These are phyloP conservation scores for Sarcophaga variegata DNA, from an alignment of 2,888 invertebrate species.

Conservation along the genomic window DNA sequence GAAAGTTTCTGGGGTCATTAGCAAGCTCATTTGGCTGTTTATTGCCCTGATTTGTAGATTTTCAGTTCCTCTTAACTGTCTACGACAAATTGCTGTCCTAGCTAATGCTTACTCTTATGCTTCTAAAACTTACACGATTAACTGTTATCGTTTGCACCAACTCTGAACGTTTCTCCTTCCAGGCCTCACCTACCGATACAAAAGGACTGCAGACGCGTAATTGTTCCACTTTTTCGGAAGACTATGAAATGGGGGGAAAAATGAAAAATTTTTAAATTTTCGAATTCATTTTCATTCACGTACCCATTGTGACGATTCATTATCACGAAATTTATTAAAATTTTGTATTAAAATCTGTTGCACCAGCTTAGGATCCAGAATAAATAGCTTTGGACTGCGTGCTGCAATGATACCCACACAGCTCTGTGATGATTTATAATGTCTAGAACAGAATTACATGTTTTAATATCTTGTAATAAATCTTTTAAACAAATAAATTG, in stretches of 20 bases:
- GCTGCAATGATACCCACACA: constrained; percentile 80
- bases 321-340: constrained; percentile 73
- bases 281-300: not conserved
- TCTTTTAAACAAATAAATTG: not conserved
- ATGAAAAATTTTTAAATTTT: not conserved
- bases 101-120: not conserved
- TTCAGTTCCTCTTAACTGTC: not conserved
- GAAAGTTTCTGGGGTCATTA: too few relatives aligned
- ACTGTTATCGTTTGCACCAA: constrained; percentile 82
- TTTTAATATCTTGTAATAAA: not conserved
- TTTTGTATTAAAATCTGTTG: constrained; percentile 69
- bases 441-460: constrained; percentile 61
- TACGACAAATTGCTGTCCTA: not conserved
- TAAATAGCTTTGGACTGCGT: constrained; percentile 76
- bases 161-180: constrained; percentile 82
- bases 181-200: constrained; percentile 80
- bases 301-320: constrained; percentile 74
- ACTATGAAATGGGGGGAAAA: constrained; percentile 53
- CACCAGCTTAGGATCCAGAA: constrained; percentile 78
- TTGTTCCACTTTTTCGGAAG: constrained; percentile 68
- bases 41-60: too few relatives aligned
- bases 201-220: constrained; percentile 80
- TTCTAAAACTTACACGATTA: constrained; percentile 79
- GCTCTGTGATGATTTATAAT: constrained; percentile 72
- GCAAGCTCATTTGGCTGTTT: too few relatives aligned